Base-by-base conservation (phyloP, 2,797 vertebrate genomes). In the Numenius phaeopus region DNA sequence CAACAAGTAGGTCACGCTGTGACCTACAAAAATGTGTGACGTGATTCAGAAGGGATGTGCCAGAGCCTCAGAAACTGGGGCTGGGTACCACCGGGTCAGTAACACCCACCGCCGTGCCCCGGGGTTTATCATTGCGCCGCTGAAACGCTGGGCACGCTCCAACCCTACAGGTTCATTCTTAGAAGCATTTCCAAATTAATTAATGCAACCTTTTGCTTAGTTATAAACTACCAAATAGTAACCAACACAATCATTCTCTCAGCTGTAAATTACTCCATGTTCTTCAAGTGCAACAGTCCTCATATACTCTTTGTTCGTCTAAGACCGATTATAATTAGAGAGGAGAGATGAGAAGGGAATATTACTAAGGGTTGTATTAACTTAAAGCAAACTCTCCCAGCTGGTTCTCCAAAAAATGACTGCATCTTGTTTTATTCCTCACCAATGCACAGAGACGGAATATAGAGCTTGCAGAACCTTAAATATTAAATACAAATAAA, bases 1-100 rank as follows among this genome's bases (percentile, higher is more conserved):
- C 39, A 79, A 67, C 91, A 86, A 24, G 87, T 69, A 90, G 95
- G 95, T 95, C 94, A 95, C 6, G 16, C 47, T 79, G 89, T 87
- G 93, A 91, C 89, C 97, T 94, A 95, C 90, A 94, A 81, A 97
- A 81, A 46, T 16, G 72, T 0, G 1, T 34, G 59, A 62, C 18
- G 40, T 27, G 32, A 39, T 7, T 73, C 46, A 40, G 50, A 73
- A 72, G n/a, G 54, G 87, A 87, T n/a, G 34, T 59, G 89, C 54
- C 62, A 34, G 81, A 75, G 22, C 80, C 32, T 18, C 18, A 39
- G 64, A 65, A 29, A 49, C 34, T 22, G 8, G 32, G 78, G 23
- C 59, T 14, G 37, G 59, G 55, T n/a, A 83, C 15, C 46, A 23
- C 42, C 16, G 34, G 59, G 70, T 59, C 57, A 66, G 40, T 11